Conservation (phyloP, 2,888 invertebrate genomes). For the Plebejus melissa region DNA sequence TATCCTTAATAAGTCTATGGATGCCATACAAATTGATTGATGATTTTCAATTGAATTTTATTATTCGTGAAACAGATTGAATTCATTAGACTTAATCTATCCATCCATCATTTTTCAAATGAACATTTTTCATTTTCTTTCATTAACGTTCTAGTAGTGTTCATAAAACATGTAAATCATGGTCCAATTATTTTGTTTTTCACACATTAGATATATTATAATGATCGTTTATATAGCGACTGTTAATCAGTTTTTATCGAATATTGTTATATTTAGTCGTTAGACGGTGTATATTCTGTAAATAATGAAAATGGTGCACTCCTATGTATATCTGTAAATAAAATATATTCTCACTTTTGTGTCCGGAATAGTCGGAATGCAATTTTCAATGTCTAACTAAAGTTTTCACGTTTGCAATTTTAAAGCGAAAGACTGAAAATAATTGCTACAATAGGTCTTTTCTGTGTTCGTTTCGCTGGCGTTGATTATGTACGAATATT, state of each 20-base stretch:
- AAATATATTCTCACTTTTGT: slow-evolving; percentile 36
- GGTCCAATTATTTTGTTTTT: slow-evolving; percentile 52
- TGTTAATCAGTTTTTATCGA: slow-evolving; percentile 40
- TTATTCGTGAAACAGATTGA: slow-evolving; percentile 16
- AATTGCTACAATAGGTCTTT: slow-evolving; percentile 3
- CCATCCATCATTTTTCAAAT: slow-evolving; percentile 17
- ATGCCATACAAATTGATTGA: slow-evolving; percentile 12
- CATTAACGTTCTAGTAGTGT: slow-evolving; percentile 6
- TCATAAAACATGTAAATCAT: slow-evolving; percentile 41
- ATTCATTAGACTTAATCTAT: slow-evolving; percentile 1
- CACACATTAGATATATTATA: slow-evolving; percentile 35
- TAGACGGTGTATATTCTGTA: slow-evolving; percentile 72
- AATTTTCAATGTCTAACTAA: slow-evolving; percentile 22
- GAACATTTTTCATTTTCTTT: slow-evolving; percentile 11
- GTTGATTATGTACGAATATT: slow-evolving; percentile 11
- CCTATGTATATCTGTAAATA: slow-evolving; percentile 52
- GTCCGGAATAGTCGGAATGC: slow-evolving; percentile 32
- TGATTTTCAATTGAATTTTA: slow-evolving; percentile 20
- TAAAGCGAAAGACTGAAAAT: slow-evolving; percentile 25
- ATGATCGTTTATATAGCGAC: slow-evolving; percentile 39
- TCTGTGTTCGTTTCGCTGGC: slow-evolving; percentile 1
- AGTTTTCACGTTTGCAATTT: slow-evolving; percentile 25
- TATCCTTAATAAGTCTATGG: slow-evolving; percentile 5
- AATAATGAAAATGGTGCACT: slow-evolving; percentile 70
- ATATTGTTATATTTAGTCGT: slow-evolving; percentile 64